phyloP scores from a whole-genome alignment of 2,797 vertebrate species.

The Peromyscus aztecus region DNA sequence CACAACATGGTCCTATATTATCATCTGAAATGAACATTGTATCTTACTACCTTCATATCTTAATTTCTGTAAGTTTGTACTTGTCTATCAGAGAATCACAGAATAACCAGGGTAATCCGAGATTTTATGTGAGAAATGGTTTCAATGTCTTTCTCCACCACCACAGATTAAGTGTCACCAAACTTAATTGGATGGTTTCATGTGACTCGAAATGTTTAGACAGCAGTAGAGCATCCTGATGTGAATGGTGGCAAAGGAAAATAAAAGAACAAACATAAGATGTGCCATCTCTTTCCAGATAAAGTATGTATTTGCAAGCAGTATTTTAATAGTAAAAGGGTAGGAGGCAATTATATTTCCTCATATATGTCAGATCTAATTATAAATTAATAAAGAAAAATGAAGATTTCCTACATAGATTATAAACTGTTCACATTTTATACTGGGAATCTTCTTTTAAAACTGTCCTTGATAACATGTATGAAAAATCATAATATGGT shows the following conservation, averaged over 20 bases:
- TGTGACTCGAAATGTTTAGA: background rate
- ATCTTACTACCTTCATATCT: background rate
- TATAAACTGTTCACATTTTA: background rate
- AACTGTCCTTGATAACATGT: background rate
- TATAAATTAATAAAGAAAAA: background rate
- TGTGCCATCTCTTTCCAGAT: background rate
- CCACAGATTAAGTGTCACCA: background rate
- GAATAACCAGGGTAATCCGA: background rate
- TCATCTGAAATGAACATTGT: background rate
- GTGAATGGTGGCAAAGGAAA: background rate
- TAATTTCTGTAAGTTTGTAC: constrained; percentile 27
- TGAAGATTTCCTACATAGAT: background rate
- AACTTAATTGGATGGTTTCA: background rate
- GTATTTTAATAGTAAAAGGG: background rate
- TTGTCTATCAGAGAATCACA: constrained; percentile 37
- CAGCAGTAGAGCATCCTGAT: background rate
- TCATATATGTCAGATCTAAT: constrained; percentile 4
- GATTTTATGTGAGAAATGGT: constrained; percentile 23
- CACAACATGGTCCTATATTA: background rate
- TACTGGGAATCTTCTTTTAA: background rate
- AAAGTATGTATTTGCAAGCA: background rate
- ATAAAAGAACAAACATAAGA: background rate
- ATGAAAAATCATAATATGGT: background rate
- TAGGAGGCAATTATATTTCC: background rate
- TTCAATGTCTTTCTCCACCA: background rate